A percentile compares a stretch with the other conserved stretches of the same genome.
phyloP scores from a whole-genome alignment of 2,888 invertebrate species.

The Zaprionus bogoriensis region DNA sequence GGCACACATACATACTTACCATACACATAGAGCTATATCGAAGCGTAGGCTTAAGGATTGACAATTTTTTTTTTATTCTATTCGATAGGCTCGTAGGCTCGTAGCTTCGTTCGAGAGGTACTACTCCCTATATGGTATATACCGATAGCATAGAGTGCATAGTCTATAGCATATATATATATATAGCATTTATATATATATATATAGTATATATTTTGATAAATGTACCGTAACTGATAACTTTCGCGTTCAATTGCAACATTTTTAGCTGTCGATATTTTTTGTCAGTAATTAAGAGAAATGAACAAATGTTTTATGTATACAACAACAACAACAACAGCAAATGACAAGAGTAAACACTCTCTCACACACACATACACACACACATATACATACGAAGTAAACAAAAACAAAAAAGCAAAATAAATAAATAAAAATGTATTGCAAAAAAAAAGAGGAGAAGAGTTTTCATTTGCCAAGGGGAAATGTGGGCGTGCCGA shows the following conservation, averaged over 20 bases:
- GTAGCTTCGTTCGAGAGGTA: constrained; percentile 1
- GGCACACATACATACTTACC: not conserved
- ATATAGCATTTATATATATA: constrained; percentile 4
- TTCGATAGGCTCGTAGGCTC: not conserved
- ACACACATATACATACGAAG: constrained; percentile 36
- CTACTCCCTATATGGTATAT: constrained; percentile 9
- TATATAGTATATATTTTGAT: constrained; percentile 3
- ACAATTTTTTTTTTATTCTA: not conserved
- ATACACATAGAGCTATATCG: not conserved
- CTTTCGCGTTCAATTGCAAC: constrained; percentile 31
- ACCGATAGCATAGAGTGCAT: no score
- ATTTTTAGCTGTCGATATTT: constrained; percentile 63
- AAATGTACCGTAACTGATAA: not conserved
- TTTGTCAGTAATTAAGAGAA: constrained; percentile 57
- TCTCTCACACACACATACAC: constrained; percentile 37
- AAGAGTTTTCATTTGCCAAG: constrained; percentile 3
- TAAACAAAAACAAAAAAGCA: constrained; percentile 23
- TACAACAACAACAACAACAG: constrained; percentile 35
- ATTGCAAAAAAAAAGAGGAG: constrained; percentile 37
- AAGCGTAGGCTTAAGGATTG: not conserved
- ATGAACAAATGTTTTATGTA: constrained; percentile 57
- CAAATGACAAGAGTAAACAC: constrained; percentile 26
- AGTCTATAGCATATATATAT: not conserved
- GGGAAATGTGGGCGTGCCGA: not conserved
- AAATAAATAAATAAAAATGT: constrained; percentile 38